Base-by-base conservation (phyloP, 2,888 invertebrate genomes). In the Microctonus hyperodae region DNA sequence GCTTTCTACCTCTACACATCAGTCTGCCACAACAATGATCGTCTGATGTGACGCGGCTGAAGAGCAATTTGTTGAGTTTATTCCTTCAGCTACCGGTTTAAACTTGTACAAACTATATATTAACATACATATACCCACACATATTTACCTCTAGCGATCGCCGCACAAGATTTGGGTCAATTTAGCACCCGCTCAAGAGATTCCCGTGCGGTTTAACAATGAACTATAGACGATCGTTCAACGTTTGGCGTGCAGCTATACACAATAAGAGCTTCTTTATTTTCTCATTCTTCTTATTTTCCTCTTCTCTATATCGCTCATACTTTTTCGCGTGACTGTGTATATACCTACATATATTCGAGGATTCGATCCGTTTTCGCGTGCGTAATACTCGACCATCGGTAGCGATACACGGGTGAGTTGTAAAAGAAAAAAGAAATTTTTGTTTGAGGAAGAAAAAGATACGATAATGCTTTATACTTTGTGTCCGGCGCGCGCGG, bases 401-500 rank as follows among this genome's bases (percentile, higher is more conserved):
- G 57, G 56, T 25, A 40, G 33, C 22, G 44, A 20, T 57, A 35
- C 66, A 72, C 65, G 74, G 73, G 72, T 69, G 70, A 70, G 60
- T 70, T 70, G 65, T 70, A 65, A 37, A 25, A 59, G 9, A 59
- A 40, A 13, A n/a, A 37, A 37, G 57, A 28, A 28, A 28, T 5
- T 28, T 28, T 3, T 7, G 3, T 5, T 28, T 28, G 28, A 28
- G 13, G 25, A 56, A 13, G 48, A 44, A 33, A 44, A 57, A 64
- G 55, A 64, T 48, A 57, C 50, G 16, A 10, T 31, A 35, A 57
- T 44, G 55, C 23, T 78, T 83, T 81, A n/a, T 81, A 81, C 81
- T 81, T 83, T 81, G 80, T 82, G 78, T 81, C 74, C 76, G 76
- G 78, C 77, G 79, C 79, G 77, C 80, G 78, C 77, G 76, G 78